Base-by-base conservation (phyloP, 2,113 vertebrate genomes). In the Pyxicephalus adspersus region DNA sequence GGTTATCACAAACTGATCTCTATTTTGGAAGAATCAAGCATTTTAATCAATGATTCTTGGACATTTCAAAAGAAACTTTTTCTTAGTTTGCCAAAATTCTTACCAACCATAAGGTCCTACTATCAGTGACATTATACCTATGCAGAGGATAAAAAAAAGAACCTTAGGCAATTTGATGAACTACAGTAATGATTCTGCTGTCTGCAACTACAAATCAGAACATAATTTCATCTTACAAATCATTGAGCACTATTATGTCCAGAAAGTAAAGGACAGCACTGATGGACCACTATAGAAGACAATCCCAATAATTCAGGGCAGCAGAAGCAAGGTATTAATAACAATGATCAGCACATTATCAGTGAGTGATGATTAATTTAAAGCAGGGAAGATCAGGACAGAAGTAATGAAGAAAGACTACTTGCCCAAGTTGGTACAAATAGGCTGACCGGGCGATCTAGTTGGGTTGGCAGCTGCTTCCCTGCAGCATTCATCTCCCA, bases 401-500 rank as follows among this genome's bases (percentile, higher is more conserved):
- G 50, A 18, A 51, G 31, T 38, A 76, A 23, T 65, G 52, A 45
- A 31, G 17, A 5, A 15, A 63, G 22, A 83, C 20, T 89, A 93
- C 96, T 96, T 92, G 90, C 96, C 95, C 91, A 93, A 90, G 89
- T 93, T 83, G 95, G 93, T 73, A 93, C 92, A 87, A 90, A 90
- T 52, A 95, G 92, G 89, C 90, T 92, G 91, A 87, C 92, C 57
- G 94, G 93, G 90, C 93, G 93, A 89, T 94, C 93, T 80, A 90
- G 90, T 88, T 90, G 90, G 89, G 92, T 92, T 81, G 92, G 88
- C 81, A 91, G 86, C 83, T 89, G 90, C 83, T 93, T 94, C 90
- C 92, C 93, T 86, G 93, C 84, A 89, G 91, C 93, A 85, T 92
- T 95, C 96, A 98, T 97, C 84, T 94, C 94, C 94, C 93, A 90